Evolutionary conservation across 2,797 vertebrate species (phyloP), one percentile per base, ranked within the genome.

Genomic region (Falco naumanni): DNA sequence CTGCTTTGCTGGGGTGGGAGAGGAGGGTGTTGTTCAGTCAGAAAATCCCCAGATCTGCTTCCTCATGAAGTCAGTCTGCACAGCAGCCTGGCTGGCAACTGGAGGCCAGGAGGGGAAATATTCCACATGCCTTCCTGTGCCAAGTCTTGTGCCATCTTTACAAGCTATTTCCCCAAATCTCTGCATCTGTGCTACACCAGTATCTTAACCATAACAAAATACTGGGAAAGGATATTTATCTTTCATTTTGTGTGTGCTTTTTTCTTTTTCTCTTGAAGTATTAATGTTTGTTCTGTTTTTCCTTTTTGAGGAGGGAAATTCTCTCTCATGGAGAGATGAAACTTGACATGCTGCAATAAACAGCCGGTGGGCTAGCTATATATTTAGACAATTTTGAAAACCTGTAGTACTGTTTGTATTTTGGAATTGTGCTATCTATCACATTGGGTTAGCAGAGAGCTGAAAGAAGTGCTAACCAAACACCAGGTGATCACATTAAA

Each of bases 321-420:
- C 13, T 87, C 33, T 81, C 61, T 93, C 5, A 1, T 19, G 37
- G 66, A 69, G 39, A 77, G 66, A 50, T 92, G 80, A 90, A 76
- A 78, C 60, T 34, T 90, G 91, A 93, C 95, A 80, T 26, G 5
- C 41, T 88, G 91, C 85, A 95, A 53, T 79, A 90, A 95, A 69
- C 79, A 97, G 76, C 84, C 43, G 0, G 68, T 72, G 63, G 86
- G 81, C 65, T 61, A 68, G 47, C 8, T 45, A 54, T 86, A 51
- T 70, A 87, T 89, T 96, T 77, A 95, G 90, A 45, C 79, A 83
- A 68, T 56, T 91, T 39, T 84, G 83, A 91, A 86, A 79, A 48
- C 48, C 68, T 94, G 92, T 86, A 70, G 29, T 64, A 14, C 26
- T 2, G 0, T 34, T 39, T 65, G 56, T 53, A 26, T 63, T 87